phyloP scores from a whole-genome alignment of 2,113 vertebrate species.

The Pachypanchax playfairii region DNA sequence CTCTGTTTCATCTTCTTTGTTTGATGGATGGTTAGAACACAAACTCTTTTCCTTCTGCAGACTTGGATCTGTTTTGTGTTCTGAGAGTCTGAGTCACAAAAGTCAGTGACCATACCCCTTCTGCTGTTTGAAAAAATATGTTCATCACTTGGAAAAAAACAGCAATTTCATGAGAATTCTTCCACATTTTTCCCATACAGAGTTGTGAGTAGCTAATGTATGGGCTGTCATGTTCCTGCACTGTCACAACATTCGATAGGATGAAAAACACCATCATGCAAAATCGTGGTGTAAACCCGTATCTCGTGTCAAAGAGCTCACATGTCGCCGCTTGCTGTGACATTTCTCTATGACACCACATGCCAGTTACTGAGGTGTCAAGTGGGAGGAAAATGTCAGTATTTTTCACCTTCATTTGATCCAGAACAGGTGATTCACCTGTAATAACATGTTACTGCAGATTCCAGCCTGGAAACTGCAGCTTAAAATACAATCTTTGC shows the following conservation, averaged over 20 bases:
- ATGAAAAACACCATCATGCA: constrained; percentile 27
- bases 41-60: constrained; percentile 24
- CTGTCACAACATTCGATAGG: constrained; percentile 5
- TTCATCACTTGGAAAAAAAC: neutral
- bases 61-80: constrained; percentile 13
- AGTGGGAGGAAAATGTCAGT: constrained; percentile 65
- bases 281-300: constrained; percentile 19
- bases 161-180: neutral
- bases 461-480: neutral
- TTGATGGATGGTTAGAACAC: constrained; percentile 26
- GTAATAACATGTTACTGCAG: constrained; percentile 13
- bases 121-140: too few relatives aligned
- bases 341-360: constrained; percentile 60
- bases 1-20: constrained; percentile 7
- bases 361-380: constrained; percentile 28
- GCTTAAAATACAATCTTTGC: neutral
- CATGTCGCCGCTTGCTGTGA: constrained; percentile 24
- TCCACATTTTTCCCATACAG: neutral
- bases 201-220: constrained; percentile 7
- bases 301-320: constrained; percentile 42
- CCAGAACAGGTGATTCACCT: constrained; percentile 24
- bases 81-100: too few relatives aligned
- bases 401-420: constrained; percentile 56
- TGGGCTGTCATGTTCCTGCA: constrained; percentile 17
- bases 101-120: constrained; percentile 18